Conservation (phyloP, 2,113 vertebrate genomes). For the Nothoprocta pentlandii region DNA sequence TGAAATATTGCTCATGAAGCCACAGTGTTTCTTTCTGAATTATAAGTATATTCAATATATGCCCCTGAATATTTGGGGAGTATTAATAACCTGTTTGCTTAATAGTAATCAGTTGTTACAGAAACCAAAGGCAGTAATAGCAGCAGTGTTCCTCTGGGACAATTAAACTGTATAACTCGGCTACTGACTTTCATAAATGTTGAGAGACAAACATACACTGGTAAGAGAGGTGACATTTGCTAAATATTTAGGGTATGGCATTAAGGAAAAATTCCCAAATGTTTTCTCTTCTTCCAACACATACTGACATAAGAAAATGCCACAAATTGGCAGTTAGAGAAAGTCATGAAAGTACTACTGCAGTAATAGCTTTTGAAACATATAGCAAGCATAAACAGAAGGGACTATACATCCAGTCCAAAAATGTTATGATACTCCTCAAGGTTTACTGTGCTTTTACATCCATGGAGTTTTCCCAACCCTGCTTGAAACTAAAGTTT, state of each 20-base stretch:
- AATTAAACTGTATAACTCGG: neutral
- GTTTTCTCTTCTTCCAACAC: neutral
- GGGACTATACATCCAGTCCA: neutral
- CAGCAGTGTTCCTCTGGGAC: neutral
- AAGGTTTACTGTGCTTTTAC: neutral
- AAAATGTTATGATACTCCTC: neutral
- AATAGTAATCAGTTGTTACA: neutral
- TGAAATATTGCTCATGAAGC: neutral
- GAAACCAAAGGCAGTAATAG: neutral
- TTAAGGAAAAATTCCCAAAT: neutral
- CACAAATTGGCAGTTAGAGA: neutral
- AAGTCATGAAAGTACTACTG: neutral
- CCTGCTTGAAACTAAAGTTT: neutral
- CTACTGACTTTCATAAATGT: neutral
- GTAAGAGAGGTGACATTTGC: neutral
- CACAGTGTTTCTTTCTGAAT: neutral
- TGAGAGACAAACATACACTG: neutral
- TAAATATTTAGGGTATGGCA: neutral
- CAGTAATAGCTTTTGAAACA: neutral
- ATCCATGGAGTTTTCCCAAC: neutral
- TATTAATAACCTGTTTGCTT: neutral
- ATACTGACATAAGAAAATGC: neutral
- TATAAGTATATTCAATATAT: neutral
- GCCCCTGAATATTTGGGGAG: neutral
- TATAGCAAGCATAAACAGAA: neutral